A percentile compares a stretch with the other conserved stretches of the same genome.
Conservation (phyloP, 2,113 vertebrate species). For the human (Homo sapiens) region GRCh38 chr14:97859501-97860000, state of each 20-base stretch:
- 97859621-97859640: rapidly evolving
- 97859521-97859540: no score
- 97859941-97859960: no score
- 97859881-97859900: neutral
- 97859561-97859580: neutral
- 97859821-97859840: neutral
- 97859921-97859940: neutral
- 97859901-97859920: neutral
- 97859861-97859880: neutral
- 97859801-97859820: neutral
- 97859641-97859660: neutral
- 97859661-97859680: no score
- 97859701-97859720: rapidly evolving
- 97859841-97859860: neutral
- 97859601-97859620: neutral
- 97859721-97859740: neutral
- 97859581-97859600: neutral
- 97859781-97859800: neutral
- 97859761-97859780: neutral
- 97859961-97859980: neutral
- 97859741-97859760: neutral
- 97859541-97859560: neutral
- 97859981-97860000: neutral
- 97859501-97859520: neutral
- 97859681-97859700: neutral